Conservation (phyloP, 2,797 vertebrate species). For the Thunnus albacares region DNA sequence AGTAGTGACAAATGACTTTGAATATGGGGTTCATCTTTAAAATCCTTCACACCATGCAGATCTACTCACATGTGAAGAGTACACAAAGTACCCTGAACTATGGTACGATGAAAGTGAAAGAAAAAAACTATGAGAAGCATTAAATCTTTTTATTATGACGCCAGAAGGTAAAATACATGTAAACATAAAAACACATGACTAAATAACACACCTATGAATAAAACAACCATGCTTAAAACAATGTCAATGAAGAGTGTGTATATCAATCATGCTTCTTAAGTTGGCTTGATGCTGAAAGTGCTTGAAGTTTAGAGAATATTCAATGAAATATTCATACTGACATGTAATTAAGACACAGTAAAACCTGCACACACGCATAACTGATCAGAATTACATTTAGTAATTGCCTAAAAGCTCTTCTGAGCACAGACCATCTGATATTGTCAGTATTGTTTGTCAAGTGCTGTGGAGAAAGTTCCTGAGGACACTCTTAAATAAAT, state of each 20-base stretch:
- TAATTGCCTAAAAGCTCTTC: slow-evolving; percentile 10
- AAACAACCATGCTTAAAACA: slow-evolving; percentile 50
- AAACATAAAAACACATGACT: slow-evolving; percentile 41
- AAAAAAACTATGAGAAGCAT: background rate
- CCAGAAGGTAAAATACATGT: slow-evolving; percentile 61
- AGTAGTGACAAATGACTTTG: slow-evolving; percentile 49
- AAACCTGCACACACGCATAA: slow-evolving; percentile 26
- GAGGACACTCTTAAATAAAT: slow-evolving; percentile 39
- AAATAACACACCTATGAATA: slow-evolving; percentile 51
- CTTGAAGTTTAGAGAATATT: slow-evolving; percentile 29
- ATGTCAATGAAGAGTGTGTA: slow-evolving; percentile 18
- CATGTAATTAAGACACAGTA: slow-evolving; percentile 29
- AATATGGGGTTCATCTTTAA: background rate
- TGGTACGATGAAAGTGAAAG: background rate
- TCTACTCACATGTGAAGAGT: background rate
- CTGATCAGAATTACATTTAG: slow-evolving; percentile 4
- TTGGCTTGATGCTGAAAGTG: slow-evolving; percentile 58
- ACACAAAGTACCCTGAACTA: background rate
- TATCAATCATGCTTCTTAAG: slow-evolving; percentile 34
- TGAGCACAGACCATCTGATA: slow-evolving; percentile 8
- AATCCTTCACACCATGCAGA: background rate
- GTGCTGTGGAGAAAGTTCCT: slow-evolving; percentile 39
- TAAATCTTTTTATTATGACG: slow-evolving; percentile 74
- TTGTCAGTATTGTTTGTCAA: slow-evolving; percentile 25
- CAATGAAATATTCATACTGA: background rate